Evolutionary conservation across 2,888 invertebrate species (phyloP).

Genomic region (Pyrrhosoma nymphula): DNA sequence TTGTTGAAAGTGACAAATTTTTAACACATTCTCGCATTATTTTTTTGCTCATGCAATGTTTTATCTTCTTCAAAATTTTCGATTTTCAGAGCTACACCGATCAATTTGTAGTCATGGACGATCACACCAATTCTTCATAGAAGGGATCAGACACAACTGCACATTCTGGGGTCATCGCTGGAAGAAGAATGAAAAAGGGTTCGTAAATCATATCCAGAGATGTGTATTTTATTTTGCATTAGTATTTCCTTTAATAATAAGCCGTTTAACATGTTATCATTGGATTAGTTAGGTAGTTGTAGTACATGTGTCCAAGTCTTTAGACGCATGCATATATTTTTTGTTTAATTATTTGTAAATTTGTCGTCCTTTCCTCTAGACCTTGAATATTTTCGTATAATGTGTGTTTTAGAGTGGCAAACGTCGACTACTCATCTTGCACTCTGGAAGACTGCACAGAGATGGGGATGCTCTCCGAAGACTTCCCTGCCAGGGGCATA

Average conservation of each 20-base stretch:
- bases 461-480: constrained; percentile 81
- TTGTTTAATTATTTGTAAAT: neutral
- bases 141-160: constrained; percentile 78
- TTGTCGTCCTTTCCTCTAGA: no score
- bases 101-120: constrained; percentile 84
- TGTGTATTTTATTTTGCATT: constrained; percentile 74
- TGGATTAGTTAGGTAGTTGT: no score
- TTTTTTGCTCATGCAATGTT: no score
- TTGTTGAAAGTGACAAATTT: no score
- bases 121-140: constrained; percentile 81
- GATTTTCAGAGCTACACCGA: constrained; percentile 78
- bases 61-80: neutral
- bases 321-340: neutral
- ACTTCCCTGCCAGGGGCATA: constrained; percentile 78
- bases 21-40: neutral
- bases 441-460: constrained; percentile 78
- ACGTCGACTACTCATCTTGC: constrained; percentile 77
- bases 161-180: constrained; percentile 71
- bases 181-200: constrained; percentile 78
- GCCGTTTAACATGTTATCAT: no score
- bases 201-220: constrained; percentile 75
- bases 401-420: constrained; percentile 77
- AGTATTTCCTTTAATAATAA: neutral
- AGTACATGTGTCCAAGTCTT: no score
- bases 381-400: neutral